Conservation (phyloP, 1,140 invertebrate species). For the Apis laboriosa region DNA sequence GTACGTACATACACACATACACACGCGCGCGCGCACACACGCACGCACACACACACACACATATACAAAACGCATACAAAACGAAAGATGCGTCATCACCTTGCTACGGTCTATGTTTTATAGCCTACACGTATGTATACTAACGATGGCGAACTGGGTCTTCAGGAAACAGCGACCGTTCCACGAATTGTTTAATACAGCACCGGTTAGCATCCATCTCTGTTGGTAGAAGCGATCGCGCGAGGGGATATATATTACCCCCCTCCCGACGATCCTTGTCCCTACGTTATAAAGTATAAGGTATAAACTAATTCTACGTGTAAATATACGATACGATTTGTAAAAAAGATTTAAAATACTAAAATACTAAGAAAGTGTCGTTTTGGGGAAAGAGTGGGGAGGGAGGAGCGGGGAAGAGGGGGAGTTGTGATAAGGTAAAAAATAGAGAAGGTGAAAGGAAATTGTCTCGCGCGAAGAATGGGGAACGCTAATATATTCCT, state of each 20-base stretch:
- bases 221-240: conserved; percentile 13
- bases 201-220: conserved; percentile 53
- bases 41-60: neutral
- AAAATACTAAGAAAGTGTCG: neutral
- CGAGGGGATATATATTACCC: too few relatives aligned
- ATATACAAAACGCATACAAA: neutral
- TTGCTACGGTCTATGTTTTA: conserved; percentile 27
- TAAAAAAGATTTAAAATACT: conserved; percentile 9
- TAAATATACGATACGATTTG: conserved; percentile 3
- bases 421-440: neutral
- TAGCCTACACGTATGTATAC: conserved; percentile 49
- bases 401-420: neutral
- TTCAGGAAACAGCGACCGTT: conserved; percentile 54
- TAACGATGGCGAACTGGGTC: conserved; percentile 53
- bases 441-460: neutral
- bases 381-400: neutral
- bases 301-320: conserved; percentile 32
- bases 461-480: conserved; percentile 1
- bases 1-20: neutral
- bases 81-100: conserved; percentile 59
- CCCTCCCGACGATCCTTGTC: neutral
- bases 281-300: conserved; percentile 19
- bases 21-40: neutral
- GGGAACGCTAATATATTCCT: conserved; percentile 22
- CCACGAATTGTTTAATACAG: conserved; percentile 50